Percentiles rank a stretch among this genome's conserved stretches.
Conservation (phyloP, 2,888 invertebrate species). For the Mythimna albipuncta region DNA sequence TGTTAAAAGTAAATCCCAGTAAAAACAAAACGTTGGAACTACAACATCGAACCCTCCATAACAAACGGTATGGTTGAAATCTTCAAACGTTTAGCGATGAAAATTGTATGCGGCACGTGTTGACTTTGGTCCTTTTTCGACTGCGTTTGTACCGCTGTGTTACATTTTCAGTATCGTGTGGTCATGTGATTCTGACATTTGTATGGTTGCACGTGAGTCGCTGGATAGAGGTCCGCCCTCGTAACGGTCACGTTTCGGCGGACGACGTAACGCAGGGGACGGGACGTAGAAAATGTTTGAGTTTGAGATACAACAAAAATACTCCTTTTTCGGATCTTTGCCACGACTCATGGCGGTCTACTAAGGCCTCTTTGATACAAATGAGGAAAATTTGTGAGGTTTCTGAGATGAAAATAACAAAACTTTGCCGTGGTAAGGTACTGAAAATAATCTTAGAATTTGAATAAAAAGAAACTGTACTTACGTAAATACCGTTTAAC, state of each 20-base stretch:
- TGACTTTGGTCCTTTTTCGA: constrained; percentile 12
- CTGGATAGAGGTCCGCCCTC: constrained; percentile 17
- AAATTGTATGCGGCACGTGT: not conserved
- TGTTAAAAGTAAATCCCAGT: constrained; percentile 9
- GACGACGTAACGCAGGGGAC: constrained; percentile 38
- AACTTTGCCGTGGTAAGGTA: not conserved
- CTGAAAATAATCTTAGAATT: not conserved
- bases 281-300: constrained; percentile 14
- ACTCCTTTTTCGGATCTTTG: not conserved
- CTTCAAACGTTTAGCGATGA: not conserved
- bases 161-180: constrained; percentile 36
- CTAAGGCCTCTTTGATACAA: constrained; percentile 4
- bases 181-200: constrained; percentile 47
- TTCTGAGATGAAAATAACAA: constrained; percentile 6
- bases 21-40: constrained; percentile 5
- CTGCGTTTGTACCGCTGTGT: constrained; percentile 4
- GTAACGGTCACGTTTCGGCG: constrained; percentile 45
- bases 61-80: not conserved
- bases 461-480: not conserved
- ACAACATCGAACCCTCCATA: not conserved
- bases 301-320: constrained; percentile 21
- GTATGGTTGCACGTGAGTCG: constrained; percentile 44
- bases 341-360: not conserved
- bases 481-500: not conserved
- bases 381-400: not conserved